Conservation (phyloP, 2,888 invertebrate genomes). For the Chironomus riparius region DNA sequence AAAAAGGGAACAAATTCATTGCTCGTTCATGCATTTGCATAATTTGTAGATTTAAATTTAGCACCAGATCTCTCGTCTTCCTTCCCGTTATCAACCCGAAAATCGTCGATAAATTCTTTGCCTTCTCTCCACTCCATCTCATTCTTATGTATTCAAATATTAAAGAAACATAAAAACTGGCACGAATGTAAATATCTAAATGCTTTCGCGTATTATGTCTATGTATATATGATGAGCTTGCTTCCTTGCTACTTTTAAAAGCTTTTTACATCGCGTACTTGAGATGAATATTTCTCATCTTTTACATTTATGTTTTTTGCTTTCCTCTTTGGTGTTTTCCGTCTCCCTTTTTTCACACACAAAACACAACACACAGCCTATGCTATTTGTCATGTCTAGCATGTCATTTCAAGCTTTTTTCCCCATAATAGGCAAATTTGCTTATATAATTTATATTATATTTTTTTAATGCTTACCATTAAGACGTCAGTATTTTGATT, state of each 20-base stretch:
- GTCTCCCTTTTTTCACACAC: neutral
- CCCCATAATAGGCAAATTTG: neutral
- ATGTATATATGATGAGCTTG: neutral
- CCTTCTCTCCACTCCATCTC: neutral
- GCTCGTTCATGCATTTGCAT: neutral
- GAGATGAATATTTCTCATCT: neutral
- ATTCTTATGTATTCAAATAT: neutral
- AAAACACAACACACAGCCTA: neutral
- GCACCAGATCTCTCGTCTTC: neutral
- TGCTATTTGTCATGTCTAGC: neutral
- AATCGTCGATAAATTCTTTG: neutral
- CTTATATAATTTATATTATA: neutral
- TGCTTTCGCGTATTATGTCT: neutral
- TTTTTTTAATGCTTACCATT: constrained; percentile 1
- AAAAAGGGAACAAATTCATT: neutral
- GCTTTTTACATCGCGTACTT: neutral
- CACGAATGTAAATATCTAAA: neutral
- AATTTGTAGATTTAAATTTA: neutral
- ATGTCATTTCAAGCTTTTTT: neutral
- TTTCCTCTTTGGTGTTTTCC: neutral
- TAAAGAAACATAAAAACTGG: neutral
- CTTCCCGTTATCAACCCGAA: neutral
- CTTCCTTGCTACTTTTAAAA: neutral
- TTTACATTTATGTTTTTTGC: neutral
- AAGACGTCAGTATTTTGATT: constrained; percentile 18